Evolutionary conservation across 2,797 vertebrate genomes (phyloP).

Genomic region (Lithobates pipiens): DNA sequence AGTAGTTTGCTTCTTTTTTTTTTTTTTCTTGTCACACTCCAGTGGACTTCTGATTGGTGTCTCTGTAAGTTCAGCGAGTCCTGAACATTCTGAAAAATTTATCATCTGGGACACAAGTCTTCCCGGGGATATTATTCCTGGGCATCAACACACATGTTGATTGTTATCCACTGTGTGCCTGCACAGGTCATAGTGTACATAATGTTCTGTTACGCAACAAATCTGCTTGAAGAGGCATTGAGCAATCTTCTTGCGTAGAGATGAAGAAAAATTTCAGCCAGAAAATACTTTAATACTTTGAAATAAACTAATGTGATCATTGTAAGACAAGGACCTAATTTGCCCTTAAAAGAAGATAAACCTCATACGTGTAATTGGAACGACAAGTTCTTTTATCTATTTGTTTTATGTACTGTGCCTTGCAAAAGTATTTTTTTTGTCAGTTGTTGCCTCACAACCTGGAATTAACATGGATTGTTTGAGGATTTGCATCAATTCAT

Average conservation of each 20-base stretch:
- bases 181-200: conserved; percentile 6
- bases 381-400: no score
- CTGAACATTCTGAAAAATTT: not conserved
- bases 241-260: not conserved
- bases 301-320: not conserved
- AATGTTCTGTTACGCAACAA: not conserved
- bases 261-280: not conserved
- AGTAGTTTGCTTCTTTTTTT: not conserved
- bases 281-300: not conserved
- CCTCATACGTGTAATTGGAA: not conserved
- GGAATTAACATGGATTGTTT: no score
- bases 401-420: no score
- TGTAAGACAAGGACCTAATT: not conserved
- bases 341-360: not conserved
- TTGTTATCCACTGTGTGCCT: conserved; percentile 5
- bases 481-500: no score
- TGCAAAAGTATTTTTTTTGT: no score
- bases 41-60: not conserved
- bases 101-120: not conserved
- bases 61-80: not conserved
- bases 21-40: not conserved
- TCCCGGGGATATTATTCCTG: conserved; percentile 6
- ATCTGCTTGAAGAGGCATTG: not conserved
- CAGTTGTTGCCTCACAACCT: no score
- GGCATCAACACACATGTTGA: not conserved